These are phyloP conservation scores for Pissodes strobi DNA, from an alignment of 1,140 invertebrate species.

Conservation along the genomic window DNA sequence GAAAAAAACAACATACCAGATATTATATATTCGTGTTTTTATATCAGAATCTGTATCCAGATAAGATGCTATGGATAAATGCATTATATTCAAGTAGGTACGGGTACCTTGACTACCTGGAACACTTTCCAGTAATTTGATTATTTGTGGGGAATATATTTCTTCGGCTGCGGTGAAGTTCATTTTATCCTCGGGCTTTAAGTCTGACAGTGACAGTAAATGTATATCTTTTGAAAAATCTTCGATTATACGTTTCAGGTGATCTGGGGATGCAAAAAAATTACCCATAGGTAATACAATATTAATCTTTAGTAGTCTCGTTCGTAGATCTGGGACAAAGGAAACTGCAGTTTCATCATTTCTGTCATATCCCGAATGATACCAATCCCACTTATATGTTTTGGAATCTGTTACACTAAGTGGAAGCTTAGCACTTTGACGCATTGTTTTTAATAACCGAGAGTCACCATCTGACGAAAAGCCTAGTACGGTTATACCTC, in stretches of 20 bases:
- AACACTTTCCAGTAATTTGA: slow-evolving; percentile 8
- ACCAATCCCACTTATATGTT: slow-evolving; percentile 10
- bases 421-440: not conserved
- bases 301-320: slow-evolving; percentile 17
- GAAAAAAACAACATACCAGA: no score
- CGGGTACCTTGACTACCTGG: slow-evolving; percentile 15
- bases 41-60: no score
- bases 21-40: no score
- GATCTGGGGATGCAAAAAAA: not conserved
- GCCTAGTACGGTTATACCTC: slow-evolving; percentile 14
- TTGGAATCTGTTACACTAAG: not conserved
- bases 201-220: slow-evolving; percentile 10
- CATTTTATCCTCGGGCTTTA: slow-evolving; percentile 24
- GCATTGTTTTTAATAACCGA: slow-evolving; percentile 14
- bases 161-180: slow-evolving; percentile 22
- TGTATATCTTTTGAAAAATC: slow-evolving; percentile 16
- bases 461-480: slow-evolving; percentile 34
- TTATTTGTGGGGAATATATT: slow-evolving; percentile 12
- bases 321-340: slow-evolving; percentile 22
- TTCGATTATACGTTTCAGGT: slow-evolving; percentile 4
- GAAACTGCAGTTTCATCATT: not conserved
- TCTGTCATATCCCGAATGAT: not conserved
- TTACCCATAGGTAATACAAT: slow-evolving; percentile 13
- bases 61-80: no score
- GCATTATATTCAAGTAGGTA: slow-evolving; percentile 22